Conservation (phyloP, 2,113 vertebrate genomes). For the Chauna torquata region DNA sequence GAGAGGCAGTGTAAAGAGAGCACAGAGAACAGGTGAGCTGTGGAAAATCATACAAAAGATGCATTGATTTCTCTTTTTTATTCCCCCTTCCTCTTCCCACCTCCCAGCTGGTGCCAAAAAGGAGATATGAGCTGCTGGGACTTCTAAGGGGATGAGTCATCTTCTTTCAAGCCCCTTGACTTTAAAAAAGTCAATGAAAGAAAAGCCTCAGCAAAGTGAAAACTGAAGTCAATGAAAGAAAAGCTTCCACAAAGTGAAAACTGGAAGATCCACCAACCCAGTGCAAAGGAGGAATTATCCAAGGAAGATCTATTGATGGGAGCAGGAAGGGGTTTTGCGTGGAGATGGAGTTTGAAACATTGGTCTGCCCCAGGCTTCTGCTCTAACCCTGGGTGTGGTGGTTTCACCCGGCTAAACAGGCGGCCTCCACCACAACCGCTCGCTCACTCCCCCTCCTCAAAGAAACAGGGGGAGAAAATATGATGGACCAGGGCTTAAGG, state of each 20-base stretch:
- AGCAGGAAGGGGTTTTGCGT: background rate
- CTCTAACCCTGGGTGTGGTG: background rate
- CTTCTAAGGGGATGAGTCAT: constrained; percentile 55
- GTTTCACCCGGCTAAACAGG: too few species aligned
- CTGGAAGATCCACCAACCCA: background rate
- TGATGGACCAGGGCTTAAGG: too few species aligned
- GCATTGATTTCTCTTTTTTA: constrained; percentile 39
- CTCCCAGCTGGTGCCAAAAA: constrained; percentile 49
- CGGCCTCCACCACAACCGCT: too few species aligned
- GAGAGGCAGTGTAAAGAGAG: constrained; percentile 15
- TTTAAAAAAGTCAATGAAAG: background rate
- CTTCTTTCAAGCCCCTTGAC: constrained; percentile 22
- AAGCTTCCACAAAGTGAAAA: background rate
- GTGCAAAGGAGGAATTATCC: background rate
- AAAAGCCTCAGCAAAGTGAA: background rate
- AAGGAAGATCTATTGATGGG: background rate
- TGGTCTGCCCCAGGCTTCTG: background rate
- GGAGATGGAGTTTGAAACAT: background rate
- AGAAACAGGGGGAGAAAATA: too few species aligned
- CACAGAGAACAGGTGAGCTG: constrained; percentile 47
- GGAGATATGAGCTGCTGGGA: constrained; percentile 47
- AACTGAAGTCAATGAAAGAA: background rate
- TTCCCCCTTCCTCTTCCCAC: background rate
- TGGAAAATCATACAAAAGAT: constrained; percentile 54
- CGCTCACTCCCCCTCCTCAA: too few species aligned